Evolutionary conservation across 2,888 invertebrate species (phyloP).

Genomic region (Drosophila prostipennis): DNA sequence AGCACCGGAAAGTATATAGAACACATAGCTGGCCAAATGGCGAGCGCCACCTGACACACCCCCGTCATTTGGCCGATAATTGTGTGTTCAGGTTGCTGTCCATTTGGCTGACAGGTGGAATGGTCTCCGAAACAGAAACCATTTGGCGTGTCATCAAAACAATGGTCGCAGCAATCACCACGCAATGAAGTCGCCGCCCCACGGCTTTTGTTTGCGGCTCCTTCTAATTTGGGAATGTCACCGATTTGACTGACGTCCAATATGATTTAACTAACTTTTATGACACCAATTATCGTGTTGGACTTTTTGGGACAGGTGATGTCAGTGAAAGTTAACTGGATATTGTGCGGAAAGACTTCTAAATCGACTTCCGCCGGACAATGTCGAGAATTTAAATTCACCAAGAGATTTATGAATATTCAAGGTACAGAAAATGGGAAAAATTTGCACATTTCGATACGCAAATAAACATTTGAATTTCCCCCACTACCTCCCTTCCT

Average conservation of each 20-base stretch:
- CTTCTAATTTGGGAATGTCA: conserved; percentile 70
- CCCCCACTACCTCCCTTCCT: background rate
- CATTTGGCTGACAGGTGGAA: conserved; percentile 62
- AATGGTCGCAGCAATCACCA: conserved; percentile 57
- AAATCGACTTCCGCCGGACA: background rate
- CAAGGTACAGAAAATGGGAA: conserved; percentile 36
- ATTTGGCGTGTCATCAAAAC: conserved; percentile 71
- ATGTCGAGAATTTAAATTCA: conserved; percentile 23
- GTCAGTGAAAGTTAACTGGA: conserved; percentile 8
- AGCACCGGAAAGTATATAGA: background rate
- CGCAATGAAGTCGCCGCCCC: conserved; percentile 44
- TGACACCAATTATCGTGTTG: conserved; percentile 70
- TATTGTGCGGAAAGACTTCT: background rate
- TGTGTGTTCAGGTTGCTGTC: conserved; percentile 34
- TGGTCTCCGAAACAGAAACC: conserved; percentile 44
- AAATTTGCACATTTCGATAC: conserved; percentile 66
- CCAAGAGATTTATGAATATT: conserved; percentile 62
- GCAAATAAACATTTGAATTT: conserved; percentile 71
- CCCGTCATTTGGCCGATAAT: conserved; percentile 31
- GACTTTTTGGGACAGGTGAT: conserved; percentile 31
- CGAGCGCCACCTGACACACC: conserved; percentile 36
- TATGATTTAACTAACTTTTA: conserved; percentile 73
- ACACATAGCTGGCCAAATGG: background rate
- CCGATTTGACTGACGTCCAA: conserved; percentile 61
- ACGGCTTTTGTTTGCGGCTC: conserved; percentile 13